Percentiles rank a stretch among this genome's conserved stretches.
Conservation (phyloP, 2,113 vertebrate genomes). For the Malurus melanocephalus region DNA sequence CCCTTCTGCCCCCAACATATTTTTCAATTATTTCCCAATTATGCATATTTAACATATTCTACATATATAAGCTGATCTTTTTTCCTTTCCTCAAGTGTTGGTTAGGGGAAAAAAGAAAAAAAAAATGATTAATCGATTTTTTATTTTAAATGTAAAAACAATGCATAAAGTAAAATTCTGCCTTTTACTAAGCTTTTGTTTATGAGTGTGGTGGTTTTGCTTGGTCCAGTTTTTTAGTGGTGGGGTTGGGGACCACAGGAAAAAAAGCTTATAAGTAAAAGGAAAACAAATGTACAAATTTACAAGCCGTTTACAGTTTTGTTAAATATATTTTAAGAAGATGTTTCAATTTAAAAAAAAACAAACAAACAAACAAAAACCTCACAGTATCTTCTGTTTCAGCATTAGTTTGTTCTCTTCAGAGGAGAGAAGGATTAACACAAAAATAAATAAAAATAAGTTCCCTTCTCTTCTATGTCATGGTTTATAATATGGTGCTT, state of each 20-base stretch:
- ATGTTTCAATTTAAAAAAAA: background rate
- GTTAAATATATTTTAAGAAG: background rate
- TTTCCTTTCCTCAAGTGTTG: background rate
- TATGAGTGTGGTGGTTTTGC: background rate
- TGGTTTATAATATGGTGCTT: background rate
- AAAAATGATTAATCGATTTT: background rate
- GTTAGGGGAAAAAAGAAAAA: background rate
- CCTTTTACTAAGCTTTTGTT: background rate
- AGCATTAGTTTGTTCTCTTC: background rate
- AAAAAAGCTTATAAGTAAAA: background rate
- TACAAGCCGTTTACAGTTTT: background rate
- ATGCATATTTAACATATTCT: background rate
- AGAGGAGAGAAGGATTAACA: background rate
- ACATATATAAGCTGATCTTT: background rate
- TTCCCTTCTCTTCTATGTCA: background rate
- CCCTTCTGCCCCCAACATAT: accelerated
- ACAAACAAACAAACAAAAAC: background rate
- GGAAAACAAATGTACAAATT: background rate
- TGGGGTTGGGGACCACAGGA: too few species aligned
- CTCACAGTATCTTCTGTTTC: background rate
- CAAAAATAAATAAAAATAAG: background rate
- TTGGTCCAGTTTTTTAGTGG: too few species aligned
- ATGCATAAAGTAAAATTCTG: background rate
- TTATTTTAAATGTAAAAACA: background rate
- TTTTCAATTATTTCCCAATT: background rate